Base-by-base conservation (phyloP, 30 jellyfish, hydroid and myxozoan species). In the Catostylus mosaicus region DNA sequence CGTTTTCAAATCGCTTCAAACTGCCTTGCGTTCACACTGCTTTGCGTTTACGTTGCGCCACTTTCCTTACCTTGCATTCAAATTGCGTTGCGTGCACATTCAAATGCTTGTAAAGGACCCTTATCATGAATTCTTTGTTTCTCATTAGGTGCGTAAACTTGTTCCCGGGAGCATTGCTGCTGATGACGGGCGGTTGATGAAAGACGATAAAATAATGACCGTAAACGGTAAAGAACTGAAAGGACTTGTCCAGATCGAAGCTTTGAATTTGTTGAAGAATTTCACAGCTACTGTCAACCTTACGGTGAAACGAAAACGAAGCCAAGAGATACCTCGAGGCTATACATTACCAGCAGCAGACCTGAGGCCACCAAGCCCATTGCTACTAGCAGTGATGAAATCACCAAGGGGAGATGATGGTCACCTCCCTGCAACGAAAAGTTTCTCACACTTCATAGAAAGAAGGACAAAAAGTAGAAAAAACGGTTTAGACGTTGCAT, bases 151-250 rank as follows among this genome's bases (percentile, higher is more conserved):
- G 32, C 95, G 93, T 20, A 80, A 74, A 47, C 93, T 94, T n/a
- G 87, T 94, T 23, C 92, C 96, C 32, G 99, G 96, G 11, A 87
- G 99, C 81, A 65, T 88, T 10, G 99, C 99, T 6, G 91, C 85
- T 10, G 80, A 74, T 29, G 99, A 84, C 68, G 96, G 96, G n/a
- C 91, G 96, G 16, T 60, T 94, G 33, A 36, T 7, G 56, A 51
- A 66, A 26, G 96, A 73, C 14, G 99, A 94, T 71, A 59, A 68
- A 37, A 88, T 94, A 59, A 31, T 66, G 67, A 31, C 95, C 10
- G 92, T 94, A 22, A 94, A 94, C 45, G 96, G 96, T 19, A 79
- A 75, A 40, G 77, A 75, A 8, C 66, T 94, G 75, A 67, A 65
- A 32, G 99, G 97, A 22, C 54, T 72, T 43, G 78, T 93, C 11